Base-by-base conservation (phyloP, 2,113 vertebrate genomes). In the Tichodroma muraria region DNA sequence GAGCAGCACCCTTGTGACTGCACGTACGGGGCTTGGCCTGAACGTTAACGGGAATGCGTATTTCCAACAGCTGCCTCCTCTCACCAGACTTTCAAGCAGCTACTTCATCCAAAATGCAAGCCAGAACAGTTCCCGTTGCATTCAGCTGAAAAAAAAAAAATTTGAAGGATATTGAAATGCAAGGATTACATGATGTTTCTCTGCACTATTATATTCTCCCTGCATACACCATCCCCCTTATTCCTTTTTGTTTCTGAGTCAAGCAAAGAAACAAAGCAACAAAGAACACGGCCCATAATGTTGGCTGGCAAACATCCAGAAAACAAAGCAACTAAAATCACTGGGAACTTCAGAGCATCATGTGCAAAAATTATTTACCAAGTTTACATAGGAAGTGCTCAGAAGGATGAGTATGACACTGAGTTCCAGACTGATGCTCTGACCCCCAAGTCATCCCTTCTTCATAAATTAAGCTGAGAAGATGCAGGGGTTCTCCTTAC, bases 31-130 rank as follows among this genome's bases (percentile, higher is more conserved):
- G 33, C 61, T 70, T 8, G 82, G 80, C 68, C 90, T 8, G 18
- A 52, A 28, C 1, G 4, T 44, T 56, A 27, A n/a, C 80, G 15
- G 15, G 38, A 42, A 47, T 10, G 56, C 27, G 0, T 6, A 7
- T 65, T 63, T 42, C 71, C 59, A 57, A 16, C 75, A 87, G 83
- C 93, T 81, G 86, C 27, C 80, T 71, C 57, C 65, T 81, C 78
- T 91, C 59, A n/a, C 59, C 76, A 54, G 80, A 13, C 80, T 69
- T 80, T 10, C 28, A 42, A 82, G 70, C 42, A 49, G 61, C 78
- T 91, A n/a, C 70, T 72, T 71, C 37, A 91, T 71, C n/a, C 77
- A 45, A 81, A 94, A 87, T n/a, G 63, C 73, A 82, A 91, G 64
- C 60, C 50, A 68, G 71, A 64, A 59, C 57, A 25, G 42, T 54